A percentile compares a stretch with the other conserved stretches of the same genome.
These are phyloP conservation scores for Calycopis cecrops DNA, from an alignment of 1,140 invertebrate species.

Conservation along the genomic window DNA sequence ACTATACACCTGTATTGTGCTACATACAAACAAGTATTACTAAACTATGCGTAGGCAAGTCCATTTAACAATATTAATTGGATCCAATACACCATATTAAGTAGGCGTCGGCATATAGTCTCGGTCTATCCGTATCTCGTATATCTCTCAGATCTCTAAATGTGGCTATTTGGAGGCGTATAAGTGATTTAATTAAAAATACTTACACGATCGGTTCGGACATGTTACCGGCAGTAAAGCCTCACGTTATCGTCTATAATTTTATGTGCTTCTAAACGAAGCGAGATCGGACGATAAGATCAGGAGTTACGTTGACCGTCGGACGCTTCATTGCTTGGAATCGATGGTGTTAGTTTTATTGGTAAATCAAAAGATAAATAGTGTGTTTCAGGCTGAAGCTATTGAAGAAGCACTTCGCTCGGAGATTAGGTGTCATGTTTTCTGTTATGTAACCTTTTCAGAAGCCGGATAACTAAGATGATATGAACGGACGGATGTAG, in stretches of 20 bases:
- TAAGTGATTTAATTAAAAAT: conserved; percentile 53
- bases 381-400: too few species aligned
- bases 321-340: conserved; percentile 43
- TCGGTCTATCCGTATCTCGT: conserved; percentile 21
- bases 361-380: too few species aligned
- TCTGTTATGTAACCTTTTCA: too few species aligned
- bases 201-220: conserved; percentile 42
- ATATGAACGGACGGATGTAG: too few species aligned
- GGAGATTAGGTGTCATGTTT: too few species aligned
- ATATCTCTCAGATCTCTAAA: conserved; percentile 51
- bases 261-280: conserved; percentile 70
- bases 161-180: conserved; percentile 49
- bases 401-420: too few species aligned
- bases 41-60: too few species aligned
- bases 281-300: conserved; percentile 65
- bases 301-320: conserved; percentile 53
- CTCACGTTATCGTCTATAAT: conserved; percentile 62
- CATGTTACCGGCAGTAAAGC: conserved; percentile 46
- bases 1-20: too few species aligned
- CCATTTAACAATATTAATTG: conserved; percentile 9
- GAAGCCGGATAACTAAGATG: too few species aligned
- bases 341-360: too few species aligned
- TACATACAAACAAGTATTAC: too few species aligned
- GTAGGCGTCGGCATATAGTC: conserved; percentile 21
- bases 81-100: conserved; percentile 7